phyloP scores from a whole-genome alignment of 2,113 vertebrate genomes.

The Oreochromis tanganicae region DNA sequence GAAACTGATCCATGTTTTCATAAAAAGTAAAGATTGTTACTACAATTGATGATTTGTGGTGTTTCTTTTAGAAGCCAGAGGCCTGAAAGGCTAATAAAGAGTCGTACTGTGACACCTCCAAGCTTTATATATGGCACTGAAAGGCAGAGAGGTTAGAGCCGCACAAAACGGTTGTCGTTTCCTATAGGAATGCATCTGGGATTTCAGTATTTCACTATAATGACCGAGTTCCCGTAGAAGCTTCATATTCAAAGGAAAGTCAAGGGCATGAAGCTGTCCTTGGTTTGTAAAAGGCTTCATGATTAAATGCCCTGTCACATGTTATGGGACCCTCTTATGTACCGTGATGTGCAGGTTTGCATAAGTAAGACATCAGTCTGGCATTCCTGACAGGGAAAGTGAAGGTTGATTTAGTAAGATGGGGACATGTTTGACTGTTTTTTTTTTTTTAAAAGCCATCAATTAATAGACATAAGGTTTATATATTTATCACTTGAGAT shows the following conservation, averaged over 20 bases:
- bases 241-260: background rate
- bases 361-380: background rate
- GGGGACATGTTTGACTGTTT: background rate
- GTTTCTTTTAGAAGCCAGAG: background rate
- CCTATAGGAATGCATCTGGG: background rate
- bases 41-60: background rate
- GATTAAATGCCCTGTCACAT: background rate
- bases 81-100: background rate
- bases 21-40: background rate
- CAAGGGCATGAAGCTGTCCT: background rate
- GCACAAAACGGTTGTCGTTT: background rate
- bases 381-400: background rate
- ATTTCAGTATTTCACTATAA: background rate
- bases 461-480: background rate
- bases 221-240: background rate
- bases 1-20: conserved; percentile 51
- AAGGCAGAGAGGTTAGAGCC: background rate
- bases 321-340: background rate
- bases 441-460: background rate
- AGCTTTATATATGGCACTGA: background rate
- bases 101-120: background rate
- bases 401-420: background rate
- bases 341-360: background rate
- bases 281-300: background rate
- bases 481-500: background rate